Conservation (phyloP, 2,888 invertebrate species). For the Tiliacea aurago region DNA sequence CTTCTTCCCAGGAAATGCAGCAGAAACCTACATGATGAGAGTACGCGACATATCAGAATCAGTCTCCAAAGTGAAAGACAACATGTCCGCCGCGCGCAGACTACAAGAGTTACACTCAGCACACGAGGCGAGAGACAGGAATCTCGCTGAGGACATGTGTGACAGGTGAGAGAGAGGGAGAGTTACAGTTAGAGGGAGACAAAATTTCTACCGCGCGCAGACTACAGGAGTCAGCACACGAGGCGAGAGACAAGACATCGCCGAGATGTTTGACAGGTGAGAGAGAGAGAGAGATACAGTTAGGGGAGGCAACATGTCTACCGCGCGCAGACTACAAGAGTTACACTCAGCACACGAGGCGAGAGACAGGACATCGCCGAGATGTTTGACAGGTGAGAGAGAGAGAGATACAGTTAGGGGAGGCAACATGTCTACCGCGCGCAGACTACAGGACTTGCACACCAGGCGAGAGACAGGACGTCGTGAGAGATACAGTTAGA, state of each 20-base stretch:
- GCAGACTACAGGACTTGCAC: conserved; percentile 66
- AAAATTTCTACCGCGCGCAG: neutral
- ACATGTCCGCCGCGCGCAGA: conserved; percentile 91
- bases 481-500: conserved; percentile 93
- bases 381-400: conserved; percentile 89
- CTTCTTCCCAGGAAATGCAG: conserved; percentile 74
- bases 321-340: conserved; percentile 86
- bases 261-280: no score
- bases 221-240: conserved; percentile 80
- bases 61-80: conserved; percentile 91
- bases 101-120: conserved; percentile 91
- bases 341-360: conserved; percentile 69
- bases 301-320: conserved; percentile 86
- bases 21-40: conserved; percentile 82
- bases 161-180: conserved; percentile 65
- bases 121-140: conserved; percentile 93
- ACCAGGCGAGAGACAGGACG: conserved; percentile 95
- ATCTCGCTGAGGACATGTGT: conserved; percentile 95
- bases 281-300: conserved; percentile 89
- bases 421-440: neutral
- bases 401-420: neutral
- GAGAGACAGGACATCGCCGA: conserved; percentile 95
- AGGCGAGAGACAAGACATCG: conserved; percentile 95
- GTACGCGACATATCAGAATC: conserved; percentile 92
- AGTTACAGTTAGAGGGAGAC: neutral